Evolutionary conservation across 2,113 vertebrate species (phyloP), one percentile per base, ranked within the genome.

Genomic region (Maccullochella peelii): DNA sequence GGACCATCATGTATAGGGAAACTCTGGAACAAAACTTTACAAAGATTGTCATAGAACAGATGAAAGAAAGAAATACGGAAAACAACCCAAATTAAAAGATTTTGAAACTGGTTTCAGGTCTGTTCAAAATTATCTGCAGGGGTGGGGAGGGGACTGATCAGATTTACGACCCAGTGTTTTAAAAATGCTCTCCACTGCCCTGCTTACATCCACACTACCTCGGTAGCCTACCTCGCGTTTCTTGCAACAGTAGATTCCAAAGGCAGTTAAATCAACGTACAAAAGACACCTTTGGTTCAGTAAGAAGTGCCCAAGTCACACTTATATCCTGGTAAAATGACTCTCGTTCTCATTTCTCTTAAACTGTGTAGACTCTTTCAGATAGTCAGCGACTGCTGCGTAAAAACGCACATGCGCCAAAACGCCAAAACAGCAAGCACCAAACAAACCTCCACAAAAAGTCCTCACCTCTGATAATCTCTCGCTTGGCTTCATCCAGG

Each of bases 401-500:
- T 30, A 68, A 72, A 86, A 42, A 59, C 58, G 65, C 65, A 81
- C 78, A 44, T 21, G 67, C 44, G 47, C 57, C 63, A 1, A 82
- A 58, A 61, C 11, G 38, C 73, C 72, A 33, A 2, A 50, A 6
- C 66, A 73, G 12, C 36, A 38, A 6, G 12, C 52, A 20, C 16
- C 66, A 33, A n/a, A 50, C 57, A 25, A 11, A 33, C 16, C 1
- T 9, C 21, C 27, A 16, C 40, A 11, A 2, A 21, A 2, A 7
- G 12, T 25, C 0, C 95, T 96, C 95, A 98, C 97, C 97, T 96
- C 96, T 86, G 89, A 98, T 97, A 23, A 96, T 90, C 92, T 97
- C 96, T 73, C 97, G 96, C 83, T 96, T 96, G 88, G 94, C 91
- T 86, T 98, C 97, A 91, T 98, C 97, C 95, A 98, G 97, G 96